phyloP scores from a whole-genome alignment of 2,797 vertebrate species.

The Gallirallus australis region DNA sequence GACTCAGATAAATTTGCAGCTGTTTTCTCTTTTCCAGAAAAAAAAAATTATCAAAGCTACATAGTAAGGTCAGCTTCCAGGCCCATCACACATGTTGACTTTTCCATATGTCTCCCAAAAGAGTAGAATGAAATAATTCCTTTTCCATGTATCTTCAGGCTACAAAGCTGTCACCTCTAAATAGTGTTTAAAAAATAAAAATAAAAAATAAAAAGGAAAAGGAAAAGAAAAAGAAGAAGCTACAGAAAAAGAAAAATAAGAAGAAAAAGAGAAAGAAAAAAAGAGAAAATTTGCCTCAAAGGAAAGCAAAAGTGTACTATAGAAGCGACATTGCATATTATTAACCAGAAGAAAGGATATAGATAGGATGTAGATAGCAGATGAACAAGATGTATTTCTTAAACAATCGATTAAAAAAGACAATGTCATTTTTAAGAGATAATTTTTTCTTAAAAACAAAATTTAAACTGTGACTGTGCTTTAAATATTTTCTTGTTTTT shows the following conservation, averaged over 20 bases:
- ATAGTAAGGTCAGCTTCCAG: neutral
- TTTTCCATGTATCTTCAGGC: neutral
- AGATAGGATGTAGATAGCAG: neutral
- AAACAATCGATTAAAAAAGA: neutral
- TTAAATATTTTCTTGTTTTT: neutral
- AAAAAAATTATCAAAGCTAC: neutral
- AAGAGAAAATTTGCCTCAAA: neutral
- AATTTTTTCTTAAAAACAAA: neutral
- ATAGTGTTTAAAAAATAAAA: too few relatives aligned
- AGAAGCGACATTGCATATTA: neutral
- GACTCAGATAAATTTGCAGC: neutral
- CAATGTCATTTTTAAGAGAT: neutral
- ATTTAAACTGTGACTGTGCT: neutral
- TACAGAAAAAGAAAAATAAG: too few relatives aligned
- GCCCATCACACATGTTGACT: accelerated
- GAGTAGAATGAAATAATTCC: neutral
- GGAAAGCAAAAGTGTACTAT: neutral
- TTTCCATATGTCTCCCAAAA: neutral
- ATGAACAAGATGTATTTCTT: neutral
- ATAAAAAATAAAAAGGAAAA: neutral
- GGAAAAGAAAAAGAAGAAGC: too few relatives aligned
- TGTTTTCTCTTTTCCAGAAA: neutral
- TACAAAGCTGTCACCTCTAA: neutral
- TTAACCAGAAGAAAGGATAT: neutral
- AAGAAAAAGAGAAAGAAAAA: too few relatives aligned